Conservation (phyloP, 1,140 invertebrate species). For the Drosophila seguyi region DNA sequence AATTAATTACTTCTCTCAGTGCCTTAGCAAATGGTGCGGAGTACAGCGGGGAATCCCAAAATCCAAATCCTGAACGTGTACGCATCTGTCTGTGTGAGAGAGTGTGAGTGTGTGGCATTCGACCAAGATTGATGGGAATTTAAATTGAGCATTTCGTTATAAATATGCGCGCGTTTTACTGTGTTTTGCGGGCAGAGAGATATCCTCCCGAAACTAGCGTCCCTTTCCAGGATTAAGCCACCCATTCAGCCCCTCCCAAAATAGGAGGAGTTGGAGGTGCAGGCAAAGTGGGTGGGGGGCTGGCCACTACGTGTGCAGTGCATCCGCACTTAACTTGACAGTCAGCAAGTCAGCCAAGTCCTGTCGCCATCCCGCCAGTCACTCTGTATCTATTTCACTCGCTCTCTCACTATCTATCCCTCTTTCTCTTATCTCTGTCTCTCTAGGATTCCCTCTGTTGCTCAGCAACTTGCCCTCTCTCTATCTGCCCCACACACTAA, state of each 20-base stretch:
- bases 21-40: not conserved
- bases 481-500: not conserved
- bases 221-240: not conserved
- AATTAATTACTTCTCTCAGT: slow-evolving; percentile 2
- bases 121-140: slow-evolving; percentile 81
- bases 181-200: slow-evolving; percentile 68
- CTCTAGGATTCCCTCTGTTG: not conserved
- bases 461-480: not conserved
- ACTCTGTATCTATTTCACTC: not conserved
- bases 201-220: slow-evolving; percentile 48
- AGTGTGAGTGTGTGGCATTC: slow-evolving; percentile 56
- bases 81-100: slow-evolving; percentile 25
- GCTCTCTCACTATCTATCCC: not conserved
- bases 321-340: slow-evolving; percentile 63
- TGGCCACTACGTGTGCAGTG: slow-evolving; percentile 46
- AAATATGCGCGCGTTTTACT: slow-evolving; percentile 82
- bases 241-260: not conserved
- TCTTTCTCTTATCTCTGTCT: not conserved
- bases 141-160: slow-evolving; percentile 84
- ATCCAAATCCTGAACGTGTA: slow-evolving; percentile 31
- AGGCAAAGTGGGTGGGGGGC: not conserved
- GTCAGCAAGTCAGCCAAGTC: slow-evolving; percentile 54
- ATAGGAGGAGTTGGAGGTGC: not conserved
- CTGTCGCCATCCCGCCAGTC: slow-evolving; percentile 32
- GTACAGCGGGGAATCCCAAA: slow-evolving; percentile 12